A percentile compares a stretch with the other conserved stretches of the same genome.
These are phyloP conservation scores for Sphaerodactylus townsendi DNA, from an alignment of 2,113 vertebrate species.

Conservation along the genomic window DNA sequence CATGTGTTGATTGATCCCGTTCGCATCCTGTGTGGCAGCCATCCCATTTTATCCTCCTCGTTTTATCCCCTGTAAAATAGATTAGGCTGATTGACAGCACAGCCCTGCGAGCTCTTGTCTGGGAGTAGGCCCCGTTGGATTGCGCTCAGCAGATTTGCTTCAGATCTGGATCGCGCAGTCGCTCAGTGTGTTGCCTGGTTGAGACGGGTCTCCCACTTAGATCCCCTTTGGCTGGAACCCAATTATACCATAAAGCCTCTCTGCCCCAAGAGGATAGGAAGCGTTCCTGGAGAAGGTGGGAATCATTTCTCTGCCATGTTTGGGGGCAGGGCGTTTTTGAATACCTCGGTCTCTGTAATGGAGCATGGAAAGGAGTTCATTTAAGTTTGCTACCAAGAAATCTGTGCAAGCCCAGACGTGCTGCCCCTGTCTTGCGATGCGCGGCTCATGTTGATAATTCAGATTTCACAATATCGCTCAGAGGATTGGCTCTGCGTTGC, in stretches of 20 bases:
- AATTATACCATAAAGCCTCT: not conserved
- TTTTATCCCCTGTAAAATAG: not conserved
- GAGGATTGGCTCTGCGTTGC: not conserved
- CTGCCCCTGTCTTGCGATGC: not conserved
- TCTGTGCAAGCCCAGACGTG: slow-evolving; percentile 4
- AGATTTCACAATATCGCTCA: not conserved
- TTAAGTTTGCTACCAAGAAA: slow-evolving; percentile 29
- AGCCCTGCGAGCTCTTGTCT: no score
- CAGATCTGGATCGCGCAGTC: no score
- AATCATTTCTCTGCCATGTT: not conserved
- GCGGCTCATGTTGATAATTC: slow-evolving; percentile 25
- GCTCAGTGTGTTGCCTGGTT: no score
- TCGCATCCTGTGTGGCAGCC: no score
- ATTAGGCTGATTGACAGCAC: not conserved
- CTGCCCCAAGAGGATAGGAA: not conserved
- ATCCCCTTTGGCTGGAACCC: not conserved
- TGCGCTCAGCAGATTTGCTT: no score
- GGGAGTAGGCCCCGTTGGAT: no score
- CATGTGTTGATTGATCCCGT: no score
- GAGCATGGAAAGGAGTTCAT: slow-evolving; percentile 24
- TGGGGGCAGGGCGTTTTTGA: not conserved
- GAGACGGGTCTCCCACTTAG: not conserved
- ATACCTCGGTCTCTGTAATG: not conserved
- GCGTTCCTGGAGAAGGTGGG: not conserved
- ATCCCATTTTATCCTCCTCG: not conserved